phyloP scores from a whole-genome alignment of 2,888 invertebrate genomes.

The Parapristionchus giblindavisi region DNA sequence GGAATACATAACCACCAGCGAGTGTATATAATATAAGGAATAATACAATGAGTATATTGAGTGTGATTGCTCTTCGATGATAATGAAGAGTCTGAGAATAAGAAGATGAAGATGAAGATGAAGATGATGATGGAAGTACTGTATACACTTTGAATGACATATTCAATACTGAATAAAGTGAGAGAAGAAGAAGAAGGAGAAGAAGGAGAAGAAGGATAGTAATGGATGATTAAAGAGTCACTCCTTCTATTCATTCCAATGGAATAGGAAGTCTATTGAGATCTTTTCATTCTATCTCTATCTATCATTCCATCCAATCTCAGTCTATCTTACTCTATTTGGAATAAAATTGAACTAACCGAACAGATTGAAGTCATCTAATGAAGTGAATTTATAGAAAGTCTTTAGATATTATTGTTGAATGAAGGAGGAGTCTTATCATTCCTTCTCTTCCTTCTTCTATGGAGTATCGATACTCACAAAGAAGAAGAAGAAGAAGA shows the following conservation, averaged over 20 bases:
- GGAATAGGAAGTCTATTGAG: not conserved
- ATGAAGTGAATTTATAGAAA: no score
- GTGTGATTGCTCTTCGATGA: not conserved
- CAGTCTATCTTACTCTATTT: not conserved
- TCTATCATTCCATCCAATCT: not conserved
- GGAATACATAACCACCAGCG: slow-evolving; percentile 21
- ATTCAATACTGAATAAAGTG: not conserved
- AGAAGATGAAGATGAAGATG: not conserved
- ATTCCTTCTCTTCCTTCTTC: not conserved
- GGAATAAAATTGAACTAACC: slow-evolving; percentile 3
- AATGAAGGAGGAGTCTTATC: not conserved
- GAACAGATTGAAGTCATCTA: no score
- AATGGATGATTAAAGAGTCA: not conserved
- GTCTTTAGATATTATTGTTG: no score
- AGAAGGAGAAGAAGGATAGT: not conserved
- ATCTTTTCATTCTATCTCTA: not conserved
- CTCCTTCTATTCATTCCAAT: not conserved
- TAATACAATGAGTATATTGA: slow-evolving; percentile 22
- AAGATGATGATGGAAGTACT: not conserved
- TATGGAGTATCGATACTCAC: not conserved
- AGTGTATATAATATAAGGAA: slow-evolving; percentile 36
- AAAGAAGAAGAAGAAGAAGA: no score
- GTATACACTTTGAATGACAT: slow-evolving; percentile 13
- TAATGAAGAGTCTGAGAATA: not conserved
- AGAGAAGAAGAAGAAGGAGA: not conserved